These are phyloP conservation scores for Silurus asotus DNA, from an alignment of 2,113 vertebrate species.

Conservation along the genomic window DNA sequence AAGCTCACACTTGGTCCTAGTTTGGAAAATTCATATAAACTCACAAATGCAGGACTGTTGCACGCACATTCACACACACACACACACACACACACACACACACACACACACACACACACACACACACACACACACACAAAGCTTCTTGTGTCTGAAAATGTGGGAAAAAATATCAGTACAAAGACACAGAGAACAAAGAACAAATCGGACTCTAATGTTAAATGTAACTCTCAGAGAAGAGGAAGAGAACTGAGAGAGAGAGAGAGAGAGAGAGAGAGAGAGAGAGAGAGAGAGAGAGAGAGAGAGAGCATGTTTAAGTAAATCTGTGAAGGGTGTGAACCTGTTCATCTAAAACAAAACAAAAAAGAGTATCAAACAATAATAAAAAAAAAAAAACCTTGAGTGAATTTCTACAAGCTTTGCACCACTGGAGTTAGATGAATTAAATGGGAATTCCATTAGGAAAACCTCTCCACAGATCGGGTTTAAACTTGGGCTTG, in stretches of 20 bases:
- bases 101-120: not conserved
- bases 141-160: not conserved
- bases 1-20: not conserved
- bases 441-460: too few relatives aligned
- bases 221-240: not conserved
- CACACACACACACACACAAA: slow-evolving; percentile 10
- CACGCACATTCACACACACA: too few relatives aligned
- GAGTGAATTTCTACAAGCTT: not conserved
- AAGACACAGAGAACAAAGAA: slow-evolving; percentile 10
- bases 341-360: too few relatives aligned
- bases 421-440: too few relatives aligned
- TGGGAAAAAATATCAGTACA: not conserved
- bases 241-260: not conserved
- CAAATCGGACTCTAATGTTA: not conserved
- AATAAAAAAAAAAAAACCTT: not conserved
- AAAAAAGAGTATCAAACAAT: not conserved
- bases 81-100: not conserved
- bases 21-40: not conserved
- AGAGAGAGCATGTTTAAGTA: not conserved
- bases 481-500: too few relatives aligned
- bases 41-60: not conserved
- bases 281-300: not conserved
- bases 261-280: not conserved
- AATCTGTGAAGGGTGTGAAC: too few relatives aligned
- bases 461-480: too few relatives aligned